These are phyloP conservation scores for Hydrotaea cyrtoneurina DNA, from an alignment of 2,888 invertebrate genomes.

Conservation along the genomic window DNA sequence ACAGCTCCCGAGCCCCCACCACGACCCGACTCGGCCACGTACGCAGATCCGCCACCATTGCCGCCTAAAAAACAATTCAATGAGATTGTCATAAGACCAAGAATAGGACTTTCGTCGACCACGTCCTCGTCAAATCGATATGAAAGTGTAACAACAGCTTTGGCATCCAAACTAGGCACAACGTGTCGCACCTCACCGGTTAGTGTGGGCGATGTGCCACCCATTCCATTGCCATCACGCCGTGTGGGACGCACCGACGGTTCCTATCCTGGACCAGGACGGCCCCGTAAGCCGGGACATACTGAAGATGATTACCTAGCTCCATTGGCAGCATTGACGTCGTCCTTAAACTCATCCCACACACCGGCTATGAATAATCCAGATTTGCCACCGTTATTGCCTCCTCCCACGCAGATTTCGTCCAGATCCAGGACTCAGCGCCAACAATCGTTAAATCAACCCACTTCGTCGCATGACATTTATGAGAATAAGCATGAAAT, in stretches of 20 bases:
- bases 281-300: constrained; percentile 82
- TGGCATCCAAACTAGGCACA: constrained; percentile 38
- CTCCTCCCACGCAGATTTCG: constrained; percentile 80
- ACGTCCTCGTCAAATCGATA: constrained; percentile 72
- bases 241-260: constrained; percentile 81
- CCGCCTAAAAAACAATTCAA: constrained; percentile 86
- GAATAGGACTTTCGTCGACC: constrained; percentile 66
- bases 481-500: constrained; percentile 80
- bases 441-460: constrained; percentile 71
- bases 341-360: constrained; percentile 70
- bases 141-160: constrained; percentile 75
- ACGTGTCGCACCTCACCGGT: constrained; percentile 32
- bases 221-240: constrained; percentile 84
- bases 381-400: constrained; percentile 81
- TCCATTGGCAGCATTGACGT: constrained; percentile 81
- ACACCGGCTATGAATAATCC: constrained; percentile 30
- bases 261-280: constrained; percentile 81
- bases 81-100: constrained; percentile 82
- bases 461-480: constrained; percentile 73
- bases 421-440: constrained; percentile 75
- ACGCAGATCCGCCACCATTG: constrained; percentile 87
- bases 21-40: constrained; percentile 79
- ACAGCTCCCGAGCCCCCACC: constrained; percentile 81
- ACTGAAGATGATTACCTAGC: constrained; percentile 87
- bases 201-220: constrained; percentile 81